Conservation (phyloP, 2,113 vertebrate genomes). For the Clarias magur region DNA sequence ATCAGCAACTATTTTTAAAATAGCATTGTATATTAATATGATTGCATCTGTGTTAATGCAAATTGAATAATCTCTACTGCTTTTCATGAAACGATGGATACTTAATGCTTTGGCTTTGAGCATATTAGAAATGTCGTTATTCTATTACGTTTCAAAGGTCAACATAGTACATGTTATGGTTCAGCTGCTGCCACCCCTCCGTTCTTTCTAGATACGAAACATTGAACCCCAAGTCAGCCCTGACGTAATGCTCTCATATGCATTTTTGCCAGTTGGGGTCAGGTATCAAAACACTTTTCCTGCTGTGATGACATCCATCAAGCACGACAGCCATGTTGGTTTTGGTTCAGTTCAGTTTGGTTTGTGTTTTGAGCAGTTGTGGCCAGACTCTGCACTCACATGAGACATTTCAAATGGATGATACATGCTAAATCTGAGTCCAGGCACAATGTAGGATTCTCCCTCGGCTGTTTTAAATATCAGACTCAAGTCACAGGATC, state of each 20-base stretch:
- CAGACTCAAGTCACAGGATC: constrained; percentile 1
- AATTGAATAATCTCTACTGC: neutral
- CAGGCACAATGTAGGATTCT: constrained; percentile 35
- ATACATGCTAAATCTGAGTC: constrained; percentile 38
- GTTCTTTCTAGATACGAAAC: constrained; percentile 27
- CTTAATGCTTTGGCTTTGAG: constrained; percentile 13
- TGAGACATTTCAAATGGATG: constrained; percentile 29
- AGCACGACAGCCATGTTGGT: constrained; percentile 44
- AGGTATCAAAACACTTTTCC: constrained; percentile 47
- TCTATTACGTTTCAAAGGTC: constrained; percentile 28
- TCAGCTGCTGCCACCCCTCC: constrained; percentile 26
- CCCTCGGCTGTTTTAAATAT: constrained; percentile 36
- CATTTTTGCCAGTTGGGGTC: constrained; percentile 33
- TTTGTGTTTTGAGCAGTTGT: constrained; percentile 45
- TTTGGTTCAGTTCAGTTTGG: constrained; percentile 43
- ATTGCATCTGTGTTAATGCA: neutral
- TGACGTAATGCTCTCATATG: constrained; percentile 32
- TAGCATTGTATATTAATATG: neutral
- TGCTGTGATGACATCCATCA: constrained; percentile 47
- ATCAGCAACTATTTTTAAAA: too few species aligned
- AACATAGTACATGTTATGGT: constrained; percentile 28
- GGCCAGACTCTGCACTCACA: constrained; percentile 35
- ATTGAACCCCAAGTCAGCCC: constrained; percentile 35
- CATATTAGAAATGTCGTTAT: constrained; percentile 27
- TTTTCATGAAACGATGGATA: neutral